These are phyloP conservation scores for Caenorhabditis uteleia DNA, from an alignment of 2,888 invertebrate genomes.

Conservation along the genomic window DNA sequence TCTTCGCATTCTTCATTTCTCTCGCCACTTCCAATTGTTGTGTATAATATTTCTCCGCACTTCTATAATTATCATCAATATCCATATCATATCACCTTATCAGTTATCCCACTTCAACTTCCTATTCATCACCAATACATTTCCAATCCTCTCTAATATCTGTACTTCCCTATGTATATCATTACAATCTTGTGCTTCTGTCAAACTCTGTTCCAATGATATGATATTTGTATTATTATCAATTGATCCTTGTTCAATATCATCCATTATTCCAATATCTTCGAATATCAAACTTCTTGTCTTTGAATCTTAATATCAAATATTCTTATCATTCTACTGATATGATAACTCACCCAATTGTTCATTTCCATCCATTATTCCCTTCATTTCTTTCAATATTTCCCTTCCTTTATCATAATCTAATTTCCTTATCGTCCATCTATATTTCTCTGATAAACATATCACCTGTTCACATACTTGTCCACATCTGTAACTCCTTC, in stretches of 20 bases:
- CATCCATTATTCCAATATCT: constrained; percentile 5
- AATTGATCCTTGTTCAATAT: not conserved
- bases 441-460: no score
- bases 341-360: no score
- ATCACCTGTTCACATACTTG: no score
- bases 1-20: constrained; percentile 27
- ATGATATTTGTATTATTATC: constrained; percentile 3
- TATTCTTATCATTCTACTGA: not conserved
- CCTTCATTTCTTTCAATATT: no score
- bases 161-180: constrained; percentile 19
- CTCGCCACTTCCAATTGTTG: constrained; percentile 34
- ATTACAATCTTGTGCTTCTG: constrained; percentile 30
- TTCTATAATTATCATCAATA: not conserved
- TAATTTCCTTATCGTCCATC: no score
- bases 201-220: constrained; percentile 20
- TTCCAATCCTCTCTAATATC: constrained; percentile 21
- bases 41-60: constrained; percentile 25
- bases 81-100: not conserved
- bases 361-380: no score
- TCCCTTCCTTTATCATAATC: no score
- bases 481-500: no score
- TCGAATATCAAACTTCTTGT: constrained; percentile 24
- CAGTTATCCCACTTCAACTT: constrained; percentile 1
- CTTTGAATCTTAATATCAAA: constrained; percentile 14
- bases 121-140: not conserved